A percentile compares a stretch with the other conserved stretches of the same genome.
Evolutionary conservation across 2,888 invertebrate genomes (phyloP).

Genomic region (Scelioninae gen. 1): DNA sequence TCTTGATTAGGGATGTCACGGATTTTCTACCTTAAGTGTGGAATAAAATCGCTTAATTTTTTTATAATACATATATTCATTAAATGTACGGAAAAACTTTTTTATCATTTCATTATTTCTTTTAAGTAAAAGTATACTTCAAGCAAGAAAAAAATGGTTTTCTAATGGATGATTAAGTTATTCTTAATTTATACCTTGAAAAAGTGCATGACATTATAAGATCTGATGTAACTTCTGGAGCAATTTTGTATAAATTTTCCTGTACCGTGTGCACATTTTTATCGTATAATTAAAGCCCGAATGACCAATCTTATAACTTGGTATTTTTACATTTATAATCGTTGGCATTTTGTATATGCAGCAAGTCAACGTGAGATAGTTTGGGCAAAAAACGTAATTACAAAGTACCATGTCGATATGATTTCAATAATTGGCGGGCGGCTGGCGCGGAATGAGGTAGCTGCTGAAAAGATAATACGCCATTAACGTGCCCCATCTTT

Average conservation of each 20-base stretch:
- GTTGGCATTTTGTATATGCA: constrained; percentile 40
- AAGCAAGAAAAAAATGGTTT: too few relatives aligned
- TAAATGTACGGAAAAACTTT: too few relatives aligned
- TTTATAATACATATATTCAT: too few relatives aligned
- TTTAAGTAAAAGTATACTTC: too few relatives aligned
- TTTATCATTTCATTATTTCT: too few relatives aligned
- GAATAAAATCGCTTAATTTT: too few relatives aligned
- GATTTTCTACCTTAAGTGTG: too few relatives aligned
- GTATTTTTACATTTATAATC: constrained; percentile 62
- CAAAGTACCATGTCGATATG: constrained; percentile 62
- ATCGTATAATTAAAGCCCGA: constrained; percentile 56
- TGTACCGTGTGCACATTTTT: constrained; percentile 9
- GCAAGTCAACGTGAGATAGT: constrained; percentile 49
- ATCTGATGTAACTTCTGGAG: background rate
- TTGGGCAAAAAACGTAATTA: constrained; percentile 63
- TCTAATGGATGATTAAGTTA: too few relatives aligned
- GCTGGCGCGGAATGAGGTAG: constrained; percentile 61
- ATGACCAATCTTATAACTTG: constrained; percentile 45
- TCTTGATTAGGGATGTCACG: too few relatives aligned
- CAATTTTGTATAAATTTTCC: constrained; percentile 21
- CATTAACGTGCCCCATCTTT: constrained; percentile 66
- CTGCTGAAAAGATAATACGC: constrained; percentile 70
- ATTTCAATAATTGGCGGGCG: constrained; percentile 69
- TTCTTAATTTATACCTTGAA: too few relatives aligned
- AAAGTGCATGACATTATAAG: too few relatives aligned